Percentiles rank a stretch among this genome's conserved stretches.
Evolutionary conservation across 2,888 invertebrate species (phyloP).

Genomic region (Parnassius apollo): DNA sequence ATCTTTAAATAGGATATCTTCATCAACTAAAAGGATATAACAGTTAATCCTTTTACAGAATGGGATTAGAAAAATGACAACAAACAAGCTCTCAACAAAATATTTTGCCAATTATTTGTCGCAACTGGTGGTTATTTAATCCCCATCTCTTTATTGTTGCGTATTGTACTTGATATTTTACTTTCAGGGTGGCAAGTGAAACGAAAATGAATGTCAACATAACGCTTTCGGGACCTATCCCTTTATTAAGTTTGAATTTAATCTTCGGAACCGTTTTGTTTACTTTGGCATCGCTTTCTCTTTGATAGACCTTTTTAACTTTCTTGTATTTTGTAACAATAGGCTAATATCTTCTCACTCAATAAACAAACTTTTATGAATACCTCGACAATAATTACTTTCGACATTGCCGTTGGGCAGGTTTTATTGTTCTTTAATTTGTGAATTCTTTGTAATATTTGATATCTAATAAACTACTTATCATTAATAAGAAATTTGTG

Average conservation of each 20-base stretch:
- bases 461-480: too few relatives aligned
- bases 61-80: constrained; percentile 50
- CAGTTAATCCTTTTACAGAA: constrained; percentile 50
- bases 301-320: constrained; percentile 27
- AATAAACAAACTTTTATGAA: background rate
- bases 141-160: constrained; percentile 42
- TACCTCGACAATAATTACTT: background rate
- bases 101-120: constrained; percentile 74
- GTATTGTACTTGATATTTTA: constrained; percentile 54
- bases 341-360: constrained; percentile 8
- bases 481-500: too few relatives aligned
- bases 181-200: constrained; percentile 48
- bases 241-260: constrained; percentile 31
- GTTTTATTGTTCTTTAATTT: background rate
- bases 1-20: constrained; percentile 28
- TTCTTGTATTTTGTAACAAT: constrained; percentile 14
- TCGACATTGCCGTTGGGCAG: background rate
- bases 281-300: constrained; percentile 47
- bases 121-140: constrained; percentile 69
- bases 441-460: too few relatives aligned
- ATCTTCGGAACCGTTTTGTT: constrained; percentile 34
- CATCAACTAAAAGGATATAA: constrained; percentile 37
- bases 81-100: constrained; percentile 58
- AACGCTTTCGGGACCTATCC: constrained; percentile 53
- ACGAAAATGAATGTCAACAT: constrained; percentile 69